A percentile compares a stretch with the other conserved stretches of the same genome.
Conservation (phyloP, 2,113 vertebrate genomes). For the Prinia subflava region DNA sequence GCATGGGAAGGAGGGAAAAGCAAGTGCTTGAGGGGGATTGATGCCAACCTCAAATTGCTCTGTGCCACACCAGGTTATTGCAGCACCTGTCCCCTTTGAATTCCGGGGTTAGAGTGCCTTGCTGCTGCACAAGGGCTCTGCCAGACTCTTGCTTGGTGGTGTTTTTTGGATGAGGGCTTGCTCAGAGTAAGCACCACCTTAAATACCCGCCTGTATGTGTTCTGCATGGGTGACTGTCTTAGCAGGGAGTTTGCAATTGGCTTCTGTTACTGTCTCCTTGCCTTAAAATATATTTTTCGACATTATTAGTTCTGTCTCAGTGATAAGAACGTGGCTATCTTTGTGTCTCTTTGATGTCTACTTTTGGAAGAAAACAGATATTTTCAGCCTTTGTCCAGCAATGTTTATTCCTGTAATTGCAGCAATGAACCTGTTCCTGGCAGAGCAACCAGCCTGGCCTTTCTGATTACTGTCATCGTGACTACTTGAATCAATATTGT, state of each 20-base stretch:
- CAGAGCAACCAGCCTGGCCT: neutral
- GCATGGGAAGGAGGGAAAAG: neutral
- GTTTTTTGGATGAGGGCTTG: neutral
- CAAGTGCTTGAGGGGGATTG: neutral
- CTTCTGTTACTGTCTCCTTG: neutral
- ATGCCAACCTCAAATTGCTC: neutral
- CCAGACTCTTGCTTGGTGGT: accelerated
- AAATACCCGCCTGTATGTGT: neutral
- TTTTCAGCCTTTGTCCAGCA: neutral
- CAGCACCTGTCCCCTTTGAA: neutral
- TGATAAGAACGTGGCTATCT: neutral
- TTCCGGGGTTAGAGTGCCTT: neutral
- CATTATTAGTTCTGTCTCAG: neutral
- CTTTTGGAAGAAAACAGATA: neutral
- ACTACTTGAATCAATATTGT: neutral
- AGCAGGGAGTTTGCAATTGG: neutral
- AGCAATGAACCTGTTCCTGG: neutral
- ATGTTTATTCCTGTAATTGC: neutral
- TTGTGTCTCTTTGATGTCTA: neutral
- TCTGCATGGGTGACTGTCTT: neutral
- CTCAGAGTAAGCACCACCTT: neutral
- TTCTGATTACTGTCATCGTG: neutral
- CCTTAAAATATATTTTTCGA: neutral
- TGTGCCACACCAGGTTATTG: accelerated
- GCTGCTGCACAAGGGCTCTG: neutral